Evolutionary conservation across 2,113 vertebrate species (phyloP).

Genomic region (Chaetodon auriga): DNA sequence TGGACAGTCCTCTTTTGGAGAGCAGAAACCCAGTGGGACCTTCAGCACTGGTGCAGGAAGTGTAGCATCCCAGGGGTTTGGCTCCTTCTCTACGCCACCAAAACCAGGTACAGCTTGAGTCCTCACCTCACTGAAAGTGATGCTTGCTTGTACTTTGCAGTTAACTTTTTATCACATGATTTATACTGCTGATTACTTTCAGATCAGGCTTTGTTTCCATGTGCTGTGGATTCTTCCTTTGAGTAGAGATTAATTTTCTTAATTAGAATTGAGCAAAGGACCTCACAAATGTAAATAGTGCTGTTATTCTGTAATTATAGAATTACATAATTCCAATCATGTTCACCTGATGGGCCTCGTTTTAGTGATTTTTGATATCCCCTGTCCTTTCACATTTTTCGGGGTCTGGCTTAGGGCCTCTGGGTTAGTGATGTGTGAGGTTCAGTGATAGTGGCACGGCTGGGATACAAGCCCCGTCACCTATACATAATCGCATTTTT

Average conservation of each 20-base stretch:
- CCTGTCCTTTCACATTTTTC: not conserved
- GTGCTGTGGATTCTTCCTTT: not conserved
- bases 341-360: not conserved
- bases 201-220: not conserved
- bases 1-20: conserved; percentile 87
- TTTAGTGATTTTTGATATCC: not conserved
- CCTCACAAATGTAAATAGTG: not conserved
- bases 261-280: conserved; percentile 2
- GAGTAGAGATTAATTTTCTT: not conserved
- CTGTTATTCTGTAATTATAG: not conserved
- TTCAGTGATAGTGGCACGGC: conserved; percentile 6
- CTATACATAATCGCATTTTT: conserved; percentile 15
- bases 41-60: conserved; percentile 92
- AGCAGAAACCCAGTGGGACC: conserved; percentile 92
- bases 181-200: conserved; percentile 31
- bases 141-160: not conserved
- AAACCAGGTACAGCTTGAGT: conserved; percentile 87
- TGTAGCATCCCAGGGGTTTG: conserved; percentile 95
- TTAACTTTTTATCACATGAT: not conserved
- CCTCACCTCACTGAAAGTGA: not conserved
- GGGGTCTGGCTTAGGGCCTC: not conserved
- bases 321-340: not conserved
- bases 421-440: conserved; percentile 3
- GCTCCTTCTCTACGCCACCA: conserved; percentile 89
- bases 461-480: not conserved